Percentiles rank a stretch among this genome's conserved stretches.
These are phyloP conservation scores for Nemotelus nigrinus DNA, from an alignment of 2,888 invertebrate genomes.

Conservation along the genomic window DNA sequence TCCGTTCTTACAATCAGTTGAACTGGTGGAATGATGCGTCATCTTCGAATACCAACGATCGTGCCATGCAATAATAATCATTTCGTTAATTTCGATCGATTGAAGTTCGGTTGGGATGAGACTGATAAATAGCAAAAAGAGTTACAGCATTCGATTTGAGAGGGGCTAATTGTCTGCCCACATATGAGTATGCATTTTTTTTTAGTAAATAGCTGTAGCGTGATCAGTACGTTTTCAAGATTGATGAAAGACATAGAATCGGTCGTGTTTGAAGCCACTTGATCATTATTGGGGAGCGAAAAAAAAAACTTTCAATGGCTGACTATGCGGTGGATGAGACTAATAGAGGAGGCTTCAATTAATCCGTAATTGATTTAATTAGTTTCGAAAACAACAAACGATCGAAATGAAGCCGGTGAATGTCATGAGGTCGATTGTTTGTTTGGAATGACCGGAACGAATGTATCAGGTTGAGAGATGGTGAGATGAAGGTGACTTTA, in stretches of 20 bases:
- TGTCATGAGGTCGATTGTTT: no score
- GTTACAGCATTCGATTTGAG: background rate
- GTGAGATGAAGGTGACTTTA: no score
- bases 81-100: constrained; percentile 12
- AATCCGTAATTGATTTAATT: constrained; percentile 47
- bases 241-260: background rate
- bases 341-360: constrained; percentile 44
- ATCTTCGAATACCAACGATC: background rate
- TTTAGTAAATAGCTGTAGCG: no score
- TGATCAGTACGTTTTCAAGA: no score
- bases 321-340: background rate
- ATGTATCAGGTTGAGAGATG: no score
- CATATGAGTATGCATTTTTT: background rate
- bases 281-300: background rate
- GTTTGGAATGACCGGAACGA: no score
- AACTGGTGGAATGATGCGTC: constrained; percentile 14
- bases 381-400: background rate
- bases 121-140: background rate
- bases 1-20: background rate
- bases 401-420: no score
- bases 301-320: background rate
- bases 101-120: background rate
- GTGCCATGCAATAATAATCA: constrained; percentile 1
- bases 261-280: background rate
- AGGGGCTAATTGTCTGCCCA: constrained; percentile 6